Evolutionary conservation across 1,140 invertebrate genomes (phyloP), one percentile per base, ranked within the genome.

Genomic region (Polypedilum pembai): DNA sequence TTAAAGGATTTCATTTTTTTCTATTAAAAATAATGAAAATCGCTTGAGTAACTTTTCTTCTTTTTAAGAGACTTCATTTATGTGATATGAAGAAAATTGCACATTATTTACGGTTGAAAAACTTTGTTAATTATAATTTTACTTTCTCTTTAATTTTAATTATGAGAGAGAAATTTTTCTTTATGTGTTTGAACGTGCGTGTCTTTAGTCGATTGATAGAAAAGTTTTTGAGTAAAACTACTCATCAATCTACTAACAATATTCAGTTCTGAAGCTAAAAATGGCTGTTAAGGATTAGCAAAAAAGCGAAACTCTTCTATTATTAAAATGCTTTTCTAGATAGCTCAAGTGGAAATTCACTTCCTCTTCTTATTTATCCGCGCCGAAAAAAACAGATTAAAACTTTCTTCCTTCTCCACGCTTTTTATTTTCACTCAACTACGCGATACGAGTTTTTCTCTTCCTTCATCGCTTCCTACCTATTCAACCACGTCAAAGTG

Each of bases 81-180:
- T 10, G 20, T 33, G 24, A 8, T 10, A 69, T 33, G 24, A 33
- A 3, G 24, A 33, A 33, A n/a, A 20, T 69, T 69, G 65, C 65
- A 69, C 65, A 69, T 69, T 69, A 69, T 69, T 69, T 69, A 69
- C 65, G 65, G 17, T 21, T 69, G 17, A 18, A 69, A 69, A 69
- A 69, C 65, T 69, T 69, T 69, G 17, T 69, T 69, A 69, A 69
- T 69, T 69, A 69, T 69, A 69, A 69, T 69, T 69, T 69, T 69
- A 3, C n/a, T 56, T n/a, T 56, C n/a, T 12, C 45, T 56, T 56
- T 56, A 56, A 56, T 69, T 69, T 69, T 69, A 69, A 69, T 69
- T 69, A 69, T 69, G 65, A 69, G 18, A 69, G 17, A 18, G 12
- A 15, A 56, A 56, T n/a, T 56, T 15, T n/a, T 56, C 12, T 56